Base-by-base conservation (phyloP, 2,797 vertebrate species). In the Sebastes cheni region DNA sequence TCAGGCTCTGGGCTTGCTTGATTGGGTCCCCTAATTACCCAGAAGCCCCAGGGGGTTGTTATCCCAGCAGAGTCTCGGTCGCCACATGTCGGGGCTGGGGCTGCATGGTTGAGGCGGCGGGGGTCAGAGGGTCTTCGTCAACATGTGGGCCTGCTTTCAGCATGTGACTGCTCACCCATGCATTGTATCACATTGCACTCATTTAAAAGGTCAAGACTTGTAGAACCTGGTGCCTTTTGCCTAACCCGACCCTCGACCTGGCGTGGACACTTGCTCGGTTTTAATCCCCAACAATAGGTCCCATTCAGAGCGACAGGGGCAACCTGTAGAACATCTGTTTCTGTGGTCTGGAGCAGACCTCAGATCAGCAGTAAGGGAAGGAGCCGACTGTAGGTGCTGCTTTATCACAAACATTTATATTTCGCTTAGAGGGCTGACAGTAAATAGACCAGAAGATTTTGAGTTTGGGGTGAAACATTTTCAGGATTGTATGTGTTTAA, bases 131-230 rank as follows among this genome's bases (percentile, higher is more conserved):
- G 74, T 75, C 76, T 79, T 76, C 67, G 72, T 87, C 88, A 88
- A 88, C 90, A 92, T 91, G 92, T 88, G 86, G 76, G 79, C 88
- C 90, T 91, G 90, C 91, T 93, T 91, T 90, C 91, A 93, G 85
- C 89, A 92, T 92, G 91, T 89, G 86, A 87, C 88, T 91, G 84
- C 91, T 95, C 93, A 95, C 93, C 94, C 86, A 34, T 83, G 87
- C 89, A 83, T 89, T 88, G 90, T 91, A 91, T 95, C 92, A 91
- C 87, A 87, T 93, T 91, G 88, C 94, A 92, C 93, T 93, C 93
- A 93, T 95, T 95, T 93, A 85, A 67, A 91, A 94, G 95, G 94
- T 95, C 92, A 92, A 61, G 88, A 90, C 89, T 88, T 62, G 73
- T 86, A 84, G 84, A 88, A 88, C 89, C 90, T 73, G 77, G 88